Evolutionary conservation across 2,113 vertebrate species (phyloP).

Genomic region (Proteles cristata): DNA sequence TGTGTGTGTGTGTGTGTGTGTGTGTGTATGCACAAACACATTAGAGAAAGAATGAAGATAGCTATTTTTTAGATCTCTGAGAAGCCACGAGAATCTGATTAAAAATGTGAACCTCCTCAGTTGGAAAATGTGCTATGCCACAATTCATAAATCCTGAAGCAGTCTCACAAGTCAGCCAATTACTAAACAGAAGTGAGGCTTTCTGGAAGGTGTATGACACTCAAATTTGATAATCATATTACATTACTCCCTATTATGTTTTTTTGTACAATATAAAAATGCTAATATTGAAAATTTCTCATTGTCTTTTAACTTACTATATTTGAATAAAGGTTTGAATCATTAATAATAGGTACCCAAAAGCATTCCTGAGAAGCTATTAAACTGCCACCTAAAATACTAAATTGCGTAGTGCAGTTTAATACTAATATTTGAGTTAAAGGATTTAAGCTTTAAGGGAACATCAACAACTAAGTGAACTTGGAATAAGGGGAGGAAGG

Average conservation of each 20-base stretch:
- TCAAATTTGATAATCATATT: neutral
- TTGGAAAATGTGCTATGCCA: neutral
- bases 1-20: neutral
- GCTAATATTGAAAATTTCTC: neutral
- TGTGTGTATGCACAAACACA: neutral
- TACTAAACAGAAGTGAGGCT: neutral
- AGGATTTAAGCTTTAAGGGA: neutral
- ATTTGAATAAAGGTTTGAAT: neutral
- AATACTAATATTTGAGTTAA: slow-evolving; percentile 13
- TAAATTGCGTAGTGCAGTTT: neutral
- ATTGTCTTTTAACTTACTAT: neutral
- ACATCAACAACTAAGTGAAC: neutral
- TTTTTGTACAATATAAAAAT: neutral
- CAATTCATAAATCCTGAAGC: slow-evolving; percentile 2
- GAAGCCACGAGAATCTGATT: neutral
- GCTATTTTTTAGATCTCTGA: neutral
- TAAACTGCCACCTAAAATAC: neutral
- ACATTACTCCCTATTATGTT: neutral
- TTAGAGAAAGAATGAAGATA: neutral
- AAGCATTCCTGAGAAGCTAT: neutral
- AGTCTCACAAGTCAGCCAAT: slow-evolving; percentile 13
- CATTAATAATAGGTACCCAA: neutral
- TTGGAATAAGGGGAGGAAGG: neutral
- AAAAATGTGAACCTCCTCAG: neutral
- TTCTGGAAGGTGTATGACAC: neutral